Evolutionary conservation across 2,113 vertebrate species (phyloP), one percentile per base, ranked within the genome.

Genomic region (Esox niger): DNA sequence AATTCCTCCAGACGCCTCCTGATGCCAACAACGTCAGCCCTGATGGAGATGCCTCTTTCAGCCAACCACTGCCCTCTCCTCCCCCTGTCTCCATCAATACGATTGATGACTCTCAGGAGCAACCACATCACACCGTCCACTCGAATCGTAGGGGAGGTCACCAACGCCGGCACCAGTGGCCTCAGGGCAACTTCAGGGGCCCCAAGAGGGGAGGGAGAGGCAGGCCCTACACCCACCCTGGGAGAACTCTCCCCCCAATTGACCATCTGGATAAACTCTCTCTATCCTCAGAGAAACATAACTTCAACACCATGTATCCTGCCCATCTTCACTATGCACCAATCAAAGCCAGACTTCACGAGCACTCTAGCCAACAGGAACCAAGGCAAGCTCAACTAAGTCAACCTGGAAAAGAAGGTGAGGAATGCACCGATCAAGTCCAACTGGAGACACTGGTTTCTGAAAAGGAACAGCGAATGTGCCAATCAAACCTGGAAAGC

Each of bases 261-360:
- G 84, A 88, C 17, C 66, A 78, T 10, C 35, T 90, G 60, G 68
- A 83, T 31, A 78, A 78, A 31, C 86, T 90, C 6, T 46, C 70
- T 4, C 73, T 91, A 47, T 85, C 86, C 55, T 73, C 85, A 7
- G 58, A 58, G 31, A 66, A 58, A 29, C 25, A 55, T n/a, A 33
- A 23, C 8, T n/a, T 64, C 25, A 52, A 70, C 65, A 26, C 29
- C 57, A 9, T 17, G n/a, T 47, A 15, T 30, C 17, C 56, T 15
- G 47, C 13, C n/a, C 26, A 10, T 15, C n/a, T 43, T 60, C 2
- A 66, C 1, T 70, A 79, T 20, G 67, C 46, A 17, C 35, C 65
- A 2, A 2, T 60, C 2, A 68, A 55, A 32, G 47, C 26, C 71
- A 75, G 31, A 74, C 38, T 60, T 57, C 74, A 55, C 65, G 74